phyloP scores from a whole-genome alignment of 2,888 invertebrate species.

The Omphaloscelis lunosa region DNA sequence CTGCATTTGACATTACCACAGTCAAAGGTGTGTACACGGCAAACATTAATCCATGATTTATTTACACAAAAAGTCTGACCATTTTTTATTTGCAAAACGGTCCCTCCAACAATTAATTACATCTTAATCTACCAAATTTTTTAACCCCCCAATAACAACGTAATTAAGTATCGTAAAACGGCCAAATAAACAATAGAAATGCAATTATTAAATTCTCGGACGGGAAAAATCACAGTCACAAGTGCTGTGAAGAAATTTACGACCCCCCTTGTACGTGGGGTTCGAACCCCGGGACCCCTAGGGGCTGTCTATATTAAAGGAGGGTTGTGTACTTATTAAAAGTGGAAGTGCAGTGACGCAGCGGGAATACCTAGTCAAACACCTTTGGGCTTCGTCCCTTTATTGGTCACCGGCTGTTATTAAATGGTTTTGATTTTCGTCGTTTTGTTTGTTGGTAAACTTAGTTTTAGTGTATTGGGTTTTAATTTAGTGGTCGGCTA shows the following conservation, averaged over 20 bases:
- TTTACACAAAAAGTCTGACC: not conserved
- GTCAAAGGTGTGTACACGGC: not conserved
- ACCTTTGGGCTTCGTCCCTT: slow-evolving; percentile 78
- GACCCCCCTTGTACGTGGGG: slow-evolving; percentile 77
- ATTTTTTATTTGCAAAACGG: slow-evolving; percentile 2
- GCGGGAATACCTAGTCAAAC: slow-evolving; percentile 76
- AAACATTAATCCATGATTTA: not conserved
- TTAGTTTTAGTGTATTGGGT: slow-evolving; percentile 6
- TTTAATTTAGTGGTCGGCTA: slow-evolving; percentile 16
- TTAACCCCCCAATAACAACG: slow-evolving; percentile 38
- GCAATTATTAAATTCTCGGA: slow-evolving; percentile 81
- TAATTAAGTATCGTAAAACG: slow-evolving; percentile 60
- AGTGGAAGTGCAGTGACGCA: slow-evolving; percentile 79
- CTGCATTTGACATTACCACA: not conserved
- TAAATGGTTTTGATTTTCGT: slow-evolving; percentile 51
- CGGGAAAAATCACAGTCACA: slow-evolving; percentile 82
- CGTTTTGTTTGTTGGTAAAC: slow-evolving; percentile 37
- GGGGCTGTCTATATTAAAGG: slow-evolving; percentile 86
- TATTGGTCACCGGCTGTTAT: slow-evolving; percentile 68
- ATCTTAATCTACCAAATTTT: slow-evolving; percentile 1
- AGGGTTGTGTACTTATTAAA: slow-evolving; percentile 87
- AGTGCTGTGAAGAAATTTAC: slow-evolving; percentile 78
- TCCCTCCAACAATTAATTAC: slow-evolving; percentile 23
- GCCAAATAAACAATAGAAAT: slow-evolving; percentile 75
- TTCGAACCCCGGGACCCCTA: slow-evolving; percentile 75